phyloP scores from a whole-genome alignment of 2,888 invertebrate species.

The Antheraea assamensis region DNA sequence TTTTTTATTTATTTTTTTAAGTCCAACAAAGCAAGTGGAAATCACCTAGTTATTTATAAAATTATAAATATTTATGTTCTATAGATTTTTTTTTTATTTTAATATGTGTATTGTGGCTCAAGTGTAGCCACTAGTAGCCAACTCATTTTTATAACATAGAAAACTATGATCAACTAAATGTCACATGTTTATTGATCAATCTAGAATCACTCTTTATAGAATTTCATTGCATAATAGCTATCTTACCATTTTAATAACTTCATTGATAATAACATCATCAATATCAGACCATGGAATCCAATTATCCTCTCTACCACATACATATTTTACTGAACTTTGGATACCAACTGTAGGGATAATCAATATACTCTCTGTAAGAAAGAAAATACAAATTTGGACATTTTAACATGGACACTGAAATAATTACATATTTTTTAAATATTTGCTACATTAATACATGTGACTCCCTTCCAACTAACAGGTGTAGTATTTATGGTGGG shows the following conservation, averaged over 20 bases:
- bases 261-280: slow-evolving; percentile 76
- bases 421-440: not conserved
- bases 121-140: no score
- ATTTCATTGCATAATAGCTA: not conserved
- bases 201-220: not conserved
- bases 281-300: slow-evolving; percentile 72
- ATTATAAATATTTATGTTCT: no score
- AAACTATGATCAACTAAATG: no score
- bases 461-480: no score
- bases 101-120: no score
- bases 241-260: slow-evolving; percentile 73
- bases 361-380: slow-evolving; percentile 58
- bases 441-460: not conserved
- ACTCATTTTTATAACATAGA: no score
- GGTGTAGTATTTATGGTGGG: no score
- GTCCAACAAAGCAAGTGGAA: no score
- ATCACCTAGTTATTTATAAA: no score
- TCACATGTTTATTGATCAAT: no score
- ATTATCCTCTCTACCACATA: slow-evolving; percentile 62
- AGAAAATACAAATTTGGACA: not conserved
- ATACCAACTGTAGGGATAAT: slow-evolving; percentile 75
- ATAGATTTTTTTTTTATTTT: no score
- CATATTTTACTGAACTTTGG: slow-evolving; percentile 71
- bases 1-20: no score
- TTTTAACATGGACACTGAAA: not conserved